Base-by-base conservation (phyloP, 2,888 invertebrate species). In the Tethea ocularis region DNA sequence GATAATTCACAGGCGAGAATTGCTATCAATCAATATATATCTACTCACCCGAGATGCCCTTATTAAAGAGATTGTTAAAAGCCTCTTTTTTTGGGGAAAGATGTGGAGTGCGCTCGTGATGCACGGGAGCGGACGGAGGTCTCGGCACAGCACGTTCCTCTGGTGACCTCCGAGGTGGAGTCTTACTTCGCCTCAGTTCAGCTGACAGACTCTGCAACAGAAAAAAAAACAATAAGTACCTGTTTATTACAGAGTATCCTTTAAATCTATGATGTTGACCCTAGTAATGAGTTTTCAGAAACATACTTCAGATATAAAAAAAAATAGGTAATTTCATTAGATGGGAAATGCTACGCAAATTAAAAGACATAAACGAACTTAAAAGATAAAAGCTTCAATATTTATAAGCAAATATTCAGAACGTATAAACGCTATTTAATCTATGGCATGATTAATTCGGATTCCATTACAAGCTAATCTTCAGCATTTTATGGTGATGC, bases 1-100 rank as follows among this genome's bases (percentile, higher is more conserved):
- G n/a, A n/a, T n/a, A n/a, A 29, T 29, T 33, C 33, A 7, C 13
- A 10, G 10, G 29, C 10, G 29, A 29, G 8, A 8, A 29, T 29
- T 3, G 10, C 0, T 10, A 29, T 29, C 8, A 29, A 29, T 6
- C 10, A 22, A 6, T 15, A 26, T 10, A 26, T n/a, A 52, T 26
- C 6, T 55, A 91, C 94, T 93, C 77, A 95, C 95, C 95, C 76
- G 94, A 87, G 64, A 94, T 91, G 61, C 94, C 93, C 82, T 95
- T 95, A 78, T 94, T 94, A 66, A 94, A 92, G 23, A 92, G 74
- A 67, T 91, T 87, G 63, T 92, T 92, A 72, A 95, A 95, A 72
- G 95, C 95, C 78, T 96, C 96, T 83, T 94, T 95, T 75, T 96
- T 96, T 56, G 94, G 91, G 8, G 94, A 94, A 33, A 94, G 93